Conservation (phyloP, 2,888 invertebrate species). For the Dendrolimus houi region DNA sequence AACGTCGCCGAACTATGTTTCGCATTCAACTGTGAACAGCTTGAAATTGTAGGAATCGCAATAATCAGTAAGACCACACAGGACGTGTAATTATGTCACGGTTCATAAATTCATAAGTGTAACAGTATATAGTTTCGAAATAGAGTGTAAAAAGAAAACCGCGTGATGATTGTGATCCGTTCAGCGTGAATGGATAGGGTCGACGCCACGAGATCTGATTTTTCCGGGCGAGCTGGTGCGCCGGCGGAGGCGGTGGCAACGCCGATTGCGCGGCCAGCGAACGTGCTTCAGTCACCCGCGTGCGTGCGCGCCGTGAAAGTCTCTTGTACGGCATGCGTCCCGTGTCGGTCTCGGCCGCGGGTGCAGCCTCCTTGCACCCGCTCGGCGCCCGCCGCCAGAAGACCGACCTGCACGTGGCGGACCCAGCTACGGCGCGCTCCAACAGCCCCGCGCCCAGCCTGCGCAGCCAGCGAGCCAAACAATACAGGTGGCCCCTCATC, state of each 20-base stretch:
- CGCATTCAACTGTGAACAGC: constrained; percentile 6
- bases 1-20: constrained; percentile 36
- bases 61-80: too few relatives aligned
- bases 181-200: constrained; percentile 70
- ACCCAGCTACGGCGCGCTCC: constrained; percentile 49
- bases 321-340: constrained; percentile 61
- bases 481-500: constrained; percentile 54
- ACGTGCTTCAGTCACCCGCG: constrained; percentile 59
- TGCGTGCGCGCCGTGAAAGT: constrained; percentile 72
- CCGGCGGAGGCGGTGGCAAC: constrained; percentile 41
- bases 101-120: constrained; percentile 26
- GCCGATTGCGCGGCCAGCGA: constrained; percentile 45
- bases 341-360: constrained; percentile 34
- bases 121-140: constrained; percentile 36
- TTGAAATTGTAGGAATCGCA: constrained; percentile 5
- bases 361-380: constrained; percentile 21
- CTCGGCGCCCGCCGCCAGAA: constrained; percentile 77
- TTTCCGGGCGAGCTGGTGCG: constrained; percentile 57
- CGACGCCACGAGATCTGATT: constrained; percentile 63
- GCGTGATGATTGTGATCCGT: constrained; percentile 50
- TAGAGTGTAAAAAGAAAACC: constrained; percentile 68
- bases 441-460: constrained; percentile 73
- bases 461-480: constrained; percentile 66
- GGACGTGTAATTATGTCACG: constrained; percentile 17
- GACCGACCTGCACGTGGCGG: constrained; percentile 69